A percentile compares a stretch with the other conserved stretches of the same genome.
Evolutionary conservation across 2,797 vertebrate species (phyloP).

Genomic region (Poecile montanus): DNA sequence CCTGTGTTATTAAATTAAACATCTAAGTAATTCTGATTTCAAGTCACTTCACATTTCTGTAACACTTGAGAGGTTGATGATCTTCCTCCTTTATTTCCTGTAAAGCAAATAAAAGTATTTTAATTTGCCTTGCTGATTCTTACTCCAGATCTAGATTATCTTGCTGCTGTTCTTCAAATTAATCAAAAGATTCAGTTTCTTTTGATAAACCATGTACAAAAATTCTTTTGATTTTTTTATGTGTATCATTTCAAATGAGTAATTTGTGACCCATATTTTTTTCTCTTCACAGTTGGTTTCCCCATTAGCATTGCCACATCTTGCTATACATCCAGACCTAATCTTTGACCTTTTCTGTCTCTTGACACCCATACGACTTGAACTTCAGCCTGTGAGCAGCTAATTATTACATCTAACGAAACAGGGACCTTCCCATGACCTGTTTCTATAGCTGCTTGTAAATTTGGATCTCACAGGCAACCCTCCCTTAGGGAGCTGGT

Average conservation of each 20-base stretch:
- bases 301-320: not conserved
- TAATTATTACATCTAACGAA: not conserved
- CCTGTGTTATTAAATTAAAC: not conserved
- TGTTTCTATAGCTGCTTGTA: not conserved
- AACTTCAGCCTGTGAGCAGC: not conserved
- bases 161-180: not conserved
- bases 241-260: not conserved
- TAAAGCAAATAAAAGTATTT: not conserved
- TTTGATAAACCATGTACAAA: not conserved
- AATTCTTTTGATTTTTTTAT: not conserved
- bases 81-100: not conserved
- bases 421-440: not conserved
- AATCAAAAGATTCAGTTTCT: not conserved
- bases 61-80: not conserved
- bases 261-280: not conserved
- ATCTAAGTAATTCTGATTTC: not conserved
- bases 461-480: not conserved
- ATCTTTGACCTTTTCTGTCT: not conserved
- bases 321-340: not conserved
- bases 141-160: not conserved
- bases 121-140: not conserved
- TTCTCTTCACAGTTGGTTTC: not conserved
- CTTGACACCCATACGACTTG: not conserved
- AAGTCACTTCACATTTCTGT: not conserved
- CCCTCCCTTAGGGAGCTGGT: not conserved